Conservation (phyloP, 2,113 vertebrate species). For the Engraulis encrasicolus region DNA sequence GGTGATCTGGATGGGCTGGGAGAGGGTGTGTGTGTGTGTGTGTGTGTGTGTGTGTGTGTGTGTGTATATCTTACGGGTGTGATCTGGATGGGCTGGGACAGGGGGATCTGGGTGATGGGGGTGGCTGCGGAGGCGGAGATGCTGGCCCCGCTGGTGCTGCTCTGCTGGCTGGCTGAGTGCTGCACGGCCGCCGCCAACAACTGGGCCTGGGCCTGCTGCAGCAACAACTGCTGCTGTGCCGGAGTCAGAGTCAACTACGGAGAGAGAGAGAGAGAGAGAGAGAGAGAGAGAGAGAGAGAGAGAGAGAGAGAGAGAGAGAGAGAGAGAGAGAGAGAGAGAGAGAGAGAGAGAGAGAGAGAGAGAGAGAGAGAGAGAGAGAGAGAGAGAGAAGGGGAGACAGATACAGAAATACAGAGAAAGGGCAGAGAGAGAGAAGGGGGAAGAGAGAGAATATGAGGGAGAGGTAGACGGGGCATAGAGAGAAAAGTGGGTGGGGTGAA, state of each 20-base stretch:
- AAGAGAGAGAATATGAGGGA: too few species aligned
- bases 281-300: neutral
- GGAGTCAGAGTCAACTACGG: slow-evolving; percentile 91
- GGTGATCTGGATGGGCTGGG: too few species aligned
- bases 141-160: slow-evolving; percentile 91
- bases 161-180: slow-evolving; percentile 96
- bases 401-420: too few species aligned
- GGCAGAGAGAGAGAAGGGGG: too few species aligned
- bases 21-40: too few species aligned
- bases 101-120: slow-evolving; percentile 95
- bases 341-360: neutral
- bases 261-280: slow-evolving; percentile 56
- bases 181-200: slow-evolving; percentile 96
- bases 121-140: slow-evolving; percentile 98
- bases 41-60: neutral
- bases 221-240: slow-evolving; percentile 93
- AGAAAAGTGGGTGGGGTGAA: too few species aligned
- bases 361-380: slow-evolving; percentile 2
- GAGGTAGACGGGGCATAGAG: too few species aligned
- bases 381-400: slow-evolving; percentile 56
- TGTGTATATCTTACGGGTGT: slow-evolving; percentile 79
- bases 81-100: slow-evolving; percentile 97
- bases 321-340: neutral
- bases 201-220: slow-evolving; percentile 98
- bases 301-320: neutral